Conservation (phyloP, 2,797 vertebrate species). For the Gallinago solitaria region DNA sequence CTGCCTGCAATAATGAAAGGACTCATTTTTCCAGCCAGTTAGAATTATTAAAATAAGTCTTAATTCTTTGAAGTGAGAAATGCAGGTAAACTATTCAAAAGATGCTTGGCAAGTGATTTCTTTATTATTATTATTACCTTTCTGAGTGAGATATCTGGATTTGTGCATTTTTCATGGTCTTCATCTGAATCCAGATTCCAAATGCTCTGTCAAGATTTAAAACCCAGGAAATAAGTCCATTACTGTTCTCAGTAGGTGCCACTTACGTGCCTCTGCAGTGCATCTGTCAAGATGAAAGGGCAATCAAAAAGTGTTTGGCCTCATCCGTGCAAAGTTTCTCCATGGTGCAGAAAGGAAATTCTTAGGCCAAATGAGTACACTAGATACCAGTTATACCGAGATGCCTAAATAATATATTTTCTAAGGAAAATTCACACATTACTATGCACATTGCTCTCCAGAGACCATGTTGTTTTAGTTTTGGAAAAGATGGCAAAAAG, state of each 20-base stretch:
- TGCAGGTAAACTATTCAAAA: background rate
- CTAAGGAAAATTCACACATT: background rate
- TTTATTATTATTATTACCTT: background rate
- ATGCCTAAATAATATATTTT: background rate
- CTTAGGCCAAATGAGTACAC: background rate
- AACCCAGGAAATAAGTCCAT: conserved; percentile 64
- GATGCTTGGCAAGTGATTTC: background rate
- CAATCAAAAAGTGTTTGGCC: background rate
- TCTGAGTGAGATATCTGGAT: conserved; percentile 38
- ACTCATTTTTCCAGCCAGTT: background rate
- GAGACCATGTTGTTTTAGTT: background rate
- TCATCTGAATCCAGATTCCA: conserved; percentile 54
- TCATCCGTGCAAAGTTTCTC: background rate
- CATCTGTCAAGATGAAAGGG: conserved; percentile 46
- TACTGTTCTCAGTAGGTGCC: conserved; percentile 52
- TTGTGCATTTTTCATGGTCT: conserved; percentile 53
- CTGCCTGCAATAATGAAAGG: background rate
- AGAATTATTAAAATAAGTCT: background rate
- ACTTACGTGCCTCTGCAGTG: conserved; percentile 16
- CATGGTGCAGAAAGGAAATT: background rate
- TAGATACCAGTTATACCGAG: background rate
- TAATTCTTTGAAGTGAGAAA: background rate
- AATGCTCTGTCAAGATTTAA: conserved; percentile 37
- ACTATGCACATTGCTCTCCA: background rate
- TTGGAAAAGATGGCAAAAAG: background rate